phyloP scores from a whole-genome alignment of 2,797 vertebrate species.

The Lutjanus campechanus region DNA sequence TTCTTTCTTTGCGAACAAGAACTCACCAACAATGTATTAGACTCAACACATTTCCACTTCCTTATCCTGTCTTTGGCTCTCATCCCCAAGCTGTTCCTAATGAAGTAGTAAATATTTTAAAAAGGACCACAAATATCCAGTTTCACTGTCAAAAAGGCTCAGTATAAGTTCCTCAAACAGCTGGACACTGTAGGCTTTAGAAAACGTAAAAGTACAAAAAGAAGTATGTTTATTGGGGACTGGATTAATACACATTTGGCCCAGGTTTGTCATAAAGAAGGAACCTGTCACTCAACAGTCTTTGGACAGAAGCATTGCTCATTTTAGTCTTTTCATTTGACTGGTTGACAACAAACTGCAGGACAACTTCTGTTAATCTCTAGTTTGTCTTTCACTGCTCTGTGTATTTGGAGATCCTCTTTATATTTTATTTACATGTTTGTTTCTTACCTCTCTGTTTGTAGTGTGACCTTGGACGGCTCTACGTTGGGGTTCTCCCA shows the following conservation, averaged over 20 bases:
- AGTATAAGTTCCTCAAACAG: not conserved
- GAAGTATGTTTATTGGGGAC: no score
- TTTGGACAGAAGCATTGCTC: no score
- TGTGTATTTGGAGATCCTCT: not conserved
- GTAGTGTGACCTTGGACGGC: conserved; percentile 94
- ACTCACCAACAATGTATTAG: not conserved
- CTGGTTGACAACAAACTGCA: not conserved
- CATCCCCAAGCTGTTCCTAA: not conserved
- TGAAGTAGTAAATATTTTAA: not conserved
- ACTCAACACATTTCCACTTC: conserved; percentile 1
- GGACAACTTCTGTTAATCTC: not conserved
- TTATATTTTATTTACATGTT: not conserved
- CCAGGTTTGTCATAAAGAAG: not conserved
- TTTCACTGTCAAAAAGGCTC: not conserved
- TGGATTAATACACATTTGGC: not conserved
- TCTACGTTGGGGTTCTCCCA: conserved; percentile 98
- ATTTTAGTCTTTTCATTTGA: not conserved
- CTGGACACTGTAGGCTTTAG: not conserved
- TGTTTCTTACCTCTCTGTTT: conserved; percentile 93
- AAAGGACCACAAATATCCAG: not conserved
- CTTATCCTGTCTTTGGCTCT: not conserved
- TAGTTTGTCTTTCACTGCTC: not conserved
- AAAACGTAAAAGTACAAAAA: no score
- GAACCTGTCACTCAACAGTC: not conserved
- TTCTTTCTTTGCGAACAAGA: not conserved